Evolutionary conservation across 2,797 vertebrate species (phyloP), one percentile per base, ranked within the genome.

Genomic region (Erpetoichthys calabaricus): DNA sequence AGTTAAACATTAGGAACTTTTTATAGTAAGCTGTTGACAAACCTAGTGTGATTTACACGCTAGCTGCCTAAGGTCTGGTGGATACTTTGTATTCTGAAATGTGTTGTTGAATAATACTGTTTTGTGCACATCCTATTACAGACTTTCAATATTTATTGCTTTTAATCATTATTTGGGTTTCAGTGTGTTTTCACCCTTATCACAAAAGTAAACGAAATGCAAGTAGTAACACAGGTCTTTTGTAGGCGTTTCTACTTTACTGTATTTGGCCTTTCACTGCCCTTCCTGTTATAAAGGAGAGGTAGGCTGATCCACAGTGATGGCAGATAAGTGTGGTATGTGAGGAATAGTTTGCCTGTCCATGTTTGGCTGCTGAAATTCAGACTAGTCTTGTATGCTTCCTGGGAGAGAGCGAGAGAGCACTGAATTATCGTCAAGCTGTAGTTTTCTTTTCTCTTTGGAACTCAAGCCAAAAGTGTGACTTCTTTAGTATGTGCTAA

Each of bases 261-360:
- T 59, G 57, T 41, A 3, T 47, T 53, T 44, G 53, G 59, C 43
- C 56, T 60, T 25, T 46, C 51, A 57, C 58, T 59, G 67, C 63
- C 66, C 69, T 65, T 70, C 61, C 63, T 67, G 59, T 64, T 49
- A 45, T 53, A 49, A 66, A 63, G 52, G 25, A 46, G 57, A 10
- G 63, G 53, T 59, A 61, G 70, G 73, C 55, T 60, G 49, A 62
- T 59, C 69, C 55, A 64, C 51, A 25, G 45, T 50, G 57, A 56
- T 68, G 64, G 64, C 62, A 73, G 63, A 75, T 74, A 73, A 68
- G 59, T 56, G 45, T 69, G 67, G 71, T 65, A 71, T 74, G 68
- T 58, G 56, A 54, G 42, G 50, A 46, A 55, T 51, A 56, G 62
- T 67, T 63, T 55, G 60, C 60, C 55, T 66, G 60, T 63, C 63